phyloP scores from a whole-genome alignment of 2,797 vertebrate genomes.

The Rhinogobio ventralis region DNA sequence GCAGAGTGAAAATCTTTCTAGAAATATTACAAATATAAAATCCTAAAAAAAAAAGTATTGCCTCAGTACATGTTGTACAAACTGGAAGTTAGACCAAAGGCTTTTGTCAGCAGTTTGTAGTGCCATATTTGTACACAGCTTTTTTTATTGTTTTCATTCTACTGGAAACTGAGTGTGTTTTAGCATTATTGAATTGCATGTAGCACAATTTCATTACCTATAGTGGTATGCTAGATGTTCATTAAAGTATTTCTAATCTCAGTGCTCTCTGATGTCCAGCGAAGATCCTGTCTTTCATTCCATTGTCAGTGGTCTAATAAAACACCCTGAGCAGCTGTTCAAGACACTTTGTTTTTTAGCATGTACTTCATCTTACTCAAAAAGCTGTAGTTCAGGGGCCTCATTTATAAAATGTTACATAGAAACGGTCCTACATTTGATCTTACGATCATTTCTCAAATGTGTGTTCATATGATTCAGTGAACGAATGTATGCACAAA shows the following conservation, averaged over 20 bases:
- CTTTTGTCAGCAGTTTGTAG: slow-evolving; percentile 42
- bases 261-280: slow-evolving; percentile 16
- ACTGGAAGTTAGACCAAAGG: slow-evolving; percentile 14
- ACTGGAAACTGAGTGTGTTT: slow-evolving; percentile 37
- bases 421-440: too few relatives aligned
- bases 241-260: slow-evolving; percentile 46
- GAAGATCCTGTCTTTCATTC: slow-evolving; percentile 18
- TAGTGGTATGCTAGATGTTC: slow-evolving; percentile 29
- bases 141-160: slow-evolving; percentile 48
- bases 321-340: not conserved
- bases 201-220: slow-evolving; percentile 51
- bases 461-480: too few relatives aligned
- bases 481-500: too few relatives aligned
- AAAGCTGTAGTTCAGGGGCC: too few relatives aligned
- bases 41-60: not conserved
- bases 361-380: too few relatives aligned
- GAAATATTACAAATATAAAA: slow-evolving; percentile 14
- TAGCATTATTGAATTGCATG: slow-evolving; percentile 52
- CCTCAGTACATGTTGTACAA: slow-evolving; percentile 26
- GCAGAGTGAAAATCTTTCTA: not conserved
- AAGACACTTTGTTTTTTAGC: too few relatives aligned
- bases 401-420: too few relatives aligned
- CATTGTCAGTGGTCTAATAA: slow-evolving; percentile 29
- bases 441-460: too few relatives aligned
- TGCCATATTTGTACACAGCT: slow-evolving; percentile 41